These are phyloP conservation scores for Porites divaricata DNA, from an alignment of 92 coral and sea anemone species.

Conservation along the genomic window DNA sequence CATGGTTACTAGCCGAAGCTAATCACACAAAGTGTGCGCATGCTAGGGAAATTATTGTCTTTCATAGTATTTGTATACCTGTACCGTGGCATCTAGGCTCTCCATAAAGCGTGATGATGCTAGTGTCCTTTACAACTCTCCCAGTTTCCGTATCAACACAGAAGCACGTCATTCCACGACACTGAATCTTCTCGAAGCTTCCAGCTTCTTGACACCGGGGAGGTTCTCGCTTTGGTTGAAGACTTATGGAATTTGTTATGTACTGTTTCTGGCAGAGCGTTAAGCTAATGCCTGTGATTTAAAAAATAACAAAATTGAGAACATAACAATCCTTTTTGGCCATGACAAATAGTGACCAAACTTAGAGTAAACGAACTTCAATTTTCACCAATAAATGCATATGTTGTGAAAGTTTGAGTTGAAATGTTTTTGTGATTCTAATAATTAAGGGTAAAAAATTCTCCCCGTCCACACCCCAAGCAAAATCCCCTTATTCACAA, in stretches of 20 bases:
- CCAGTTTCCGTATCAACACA: conserved; percentile 80
- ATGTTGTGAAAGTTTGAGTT: too few relatives aligned
- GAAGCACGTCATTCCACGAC: conserved; percentile 65
- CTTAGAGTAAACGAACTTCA: too few relatives aligned
- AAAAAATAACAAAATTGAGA: neutral
- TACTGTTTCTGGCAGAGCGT: conserved; percentile 72
- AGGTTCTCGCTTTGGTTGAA: conserved; percentile 26
- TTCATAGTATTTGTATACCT: conserved; percentile 41
- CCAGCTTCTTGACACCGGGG: conserved; percentile 71
- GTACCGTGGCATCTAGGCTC: conserved; percentile 67
- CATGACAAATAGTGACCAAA: too few relatives aligned
- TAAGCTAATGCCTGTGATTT: conserved; percentile 43
- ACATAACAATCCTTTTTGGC: neutral
- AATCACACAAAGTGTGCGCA: too few relatives aligned
- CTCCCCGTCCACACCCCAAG: too few relatives aligned
- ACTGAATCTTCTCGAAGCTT: conserved; percentile 65
- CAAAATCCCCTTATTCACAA: too few relatives aligned
- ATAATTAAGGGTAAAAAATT: too few relatives aligned
- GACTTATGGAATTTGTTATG: conserved; percentile 46
- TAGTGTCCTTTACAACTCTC: conserved; percentile 52
- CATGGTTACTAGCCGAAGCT: too few relatives aligned
- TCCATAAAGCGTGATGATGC: conserved; percentile 52
- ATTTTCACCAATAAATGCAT: too few relatives aligned
- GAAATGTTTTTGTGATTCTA: too few relatives aligned
- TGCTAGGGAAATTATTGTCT: neutral